Evolutionary conservation across 2,888 invertebrate genomes (phyloP), one percentile per base, ranked within the genome.

Genomic region (Limnephilus marmoratus): DNA sequence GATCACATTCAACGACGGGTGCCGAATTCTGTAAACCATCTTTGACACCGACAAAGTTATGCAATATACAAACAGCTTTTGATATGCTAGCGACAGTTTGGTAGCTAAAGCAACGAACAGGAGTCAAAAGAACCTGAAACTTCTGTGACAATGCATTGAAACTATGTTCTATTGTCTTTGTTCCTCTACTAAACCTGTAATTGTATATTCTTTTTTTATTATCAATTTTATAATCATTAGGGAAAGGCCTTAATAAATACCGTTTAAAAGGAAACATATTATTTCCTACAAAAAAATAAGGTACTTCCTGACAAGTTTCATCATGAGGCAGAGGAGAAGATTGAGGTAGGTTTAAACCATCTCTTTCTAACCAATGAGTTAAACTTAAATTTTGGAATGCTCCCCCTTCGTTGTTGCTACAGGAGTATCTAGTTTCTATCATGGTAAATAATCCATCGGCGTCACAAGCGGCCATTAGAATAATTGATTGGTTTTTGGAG

Each of bases 381-480:
- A 88, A 94, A 90, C 93, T 90, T 88, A 93, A 94, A 29, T 93
- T 93, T 86, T 90, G 91, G 92, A 94, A 94, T 88, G 94, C 94
- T 37, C 94, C 94, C 41, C 94, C 94, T 94, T 95, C 94, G 94
- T 94, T 94, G 91, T 94, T 94, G 93, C 94, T 91, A 34, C 94
- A 94, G 92, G 94, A 94, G 92, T 92, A 94, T 85, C 94, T 94
- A 80, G 94, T 91, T 94, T 94, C 94, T 85, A 94, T 94, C 68
- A 94, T 94, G 11, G 94, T 94, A 93, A 95, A 95, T 31, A 94
- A 41, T 24, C 94, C 94, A 93, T 94, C 94, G 37, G 94, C 94
- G 93, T 94, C 94, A 90, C 94, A 94, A 91, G 94, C 94, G 41
- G 93, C 94, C 93, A 94, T 68, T 92, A 95, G 93, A 41, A 94